Base-by-base conservation (phyloP, 2,888 invertebrate species). In the Clepsis dumicolana region DNA sequence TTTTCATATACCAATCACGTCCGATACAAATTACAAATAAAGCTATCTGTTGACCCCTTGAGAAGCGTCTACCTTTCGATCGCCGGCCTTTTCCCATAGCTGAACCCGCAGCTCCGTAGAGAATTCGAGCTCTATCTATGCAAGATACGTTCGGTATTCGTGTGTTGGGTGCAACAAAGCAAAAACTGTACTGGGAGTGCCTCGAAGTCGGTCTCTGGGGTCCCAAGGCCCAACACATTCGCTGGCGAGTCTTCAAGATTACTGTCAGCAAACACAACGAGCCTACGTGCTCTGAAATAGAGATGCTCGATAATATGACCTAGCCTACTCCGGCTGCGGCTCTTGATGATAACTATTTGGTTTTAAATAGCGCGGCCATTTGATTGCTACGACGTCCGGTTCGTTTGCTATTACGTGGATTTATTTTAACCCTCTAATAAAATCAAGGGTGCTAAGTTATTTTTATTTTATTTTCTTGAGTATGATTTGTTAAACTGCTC, bases 251-350 rank as follows among this genome's bases (percentile, higher is more conserved):
- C 86, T 84, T 87, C 83, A 86, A 87, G 87, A 89, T 89, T 87
- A 88, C 86, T 85, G 86, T 89, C 89, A 88, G 88, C 87, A 84
- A 89, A 89, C 87, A 86, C 80, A 83, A 82, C 76, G 77, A 75
- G 75, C 69, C 80, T 84, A 88, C 89, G 86, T 89, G 87, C 81
- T 75, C 73, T 77, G 86, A 84, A 85, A 84, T 74, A 75, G 77
- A 80, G 82, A 86, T 86, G 80, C 71, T 74, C 79, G 75, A 77
- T 86, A 84, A 85, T 82, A 78, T 74, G 80, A 76, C 75, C 80
- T 80, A 78, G 77, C 77, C 77, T 79, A 79, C 75, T 73, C 79
- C 70, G 73, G 74, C 77, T 77, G 71, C 65, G 61, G 66, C 53
- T 65, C 32, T 32, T 52, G 35, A 53, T 48, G 32, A 32, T 59